Evolutionary conservation across 2,113 vertebrate genomes (phyloP), one percentile per base, ranked within the genome.

Genomic region (Garra rufa): DNA sequence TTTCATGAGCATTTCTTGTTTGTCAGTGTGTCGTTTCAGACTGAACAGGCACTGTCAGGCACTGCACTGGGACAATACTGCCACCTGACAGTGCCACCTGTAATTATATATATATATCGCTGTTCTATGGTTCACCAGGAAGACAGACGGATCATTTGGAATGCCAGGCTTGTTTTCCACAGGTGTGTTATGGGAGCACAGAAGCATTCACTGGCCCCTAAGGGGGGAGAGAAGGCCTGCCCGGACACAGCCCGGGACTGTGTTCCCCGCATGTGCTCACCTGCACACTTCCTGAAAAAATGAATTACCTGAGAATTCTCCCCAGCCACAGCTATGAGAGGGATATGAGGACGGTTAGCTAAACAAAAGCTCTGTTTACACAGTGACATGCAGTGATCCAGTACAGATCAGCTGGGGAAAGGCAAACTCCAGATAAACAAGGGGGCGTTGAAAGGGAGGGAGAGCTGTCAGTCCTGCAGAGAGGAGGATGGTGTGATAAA

Each of bases 331-430:
- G 44, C 78, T 34, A 50, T 34, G 44, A 26, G 46, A 70, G 43
- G 59, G 59, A 80, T 34, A 80, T 46, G 24, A 67, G 77, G 61
- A 80, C 6, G 26, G 57, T 65, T 75, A 63, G n/a, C 44, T 88
- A 90, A 77, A 87, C 88, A 88, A 83, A 88, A 74, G 79, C 88
- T 89, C 75, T 89, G 90, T 92, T 92, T 92, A 89, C 90, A 89
- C 89, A 91, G 91, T 89, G 90, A 90, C 85, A 86, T 52, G 48
- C 71, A 84, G 87, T 86, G 88, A 84, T 83, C 89, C 78, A 85
- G 88, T 90, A 89, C 89, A 86, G 91, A 87, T 82, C 73, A 76
- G 90, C 91, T 85, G 76, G 83, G 89, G 84, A 82, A 87, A 74
- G 59, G 84, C 77, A 86, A 87, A 84, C 84, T 85, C 86, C 82